These are phyloP conservation scores for Cryptoprocta ferox DNA, from an alignment of 2,797 vertebrate genomes.

Conservation along the genomic window DNA sequence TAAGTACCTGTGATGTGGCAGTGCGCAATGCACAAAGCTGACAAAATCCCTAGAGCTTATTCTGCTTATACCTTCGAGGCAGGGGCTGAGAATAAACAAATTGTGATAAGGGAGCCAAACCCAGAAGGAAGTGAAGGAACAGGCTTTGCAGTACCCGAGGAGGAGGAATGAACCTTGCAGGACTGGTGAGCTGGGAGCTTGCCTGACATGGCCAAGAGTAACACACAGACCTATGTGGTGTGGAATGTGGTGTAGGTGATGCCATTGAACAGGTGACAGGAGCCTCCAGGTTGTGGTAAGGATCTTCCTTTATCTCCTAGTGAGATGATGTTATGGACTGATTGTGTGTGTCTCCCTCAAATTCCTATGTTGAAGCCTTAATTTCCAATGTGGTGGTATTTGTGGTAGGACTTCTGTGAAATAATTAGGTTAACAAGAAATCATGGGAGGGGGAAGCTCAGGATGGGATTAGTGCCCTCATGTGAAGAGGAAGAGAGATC, in stretches of 20 bases:
- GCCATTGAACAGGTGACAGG: neutral
- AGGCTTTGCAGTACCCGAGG: neutral
- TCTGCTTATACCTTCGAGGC: neutral
- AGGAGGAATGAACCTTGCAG: neutral
- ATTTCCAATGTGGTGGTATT: neutral
- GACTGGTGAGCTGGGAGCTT: neutral
- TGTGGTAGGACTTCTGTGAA: neutral
- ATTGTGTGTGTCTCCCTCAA: neutral
- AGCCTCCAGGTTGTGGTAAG: accelerated
- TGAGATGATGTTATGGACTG: neutral
- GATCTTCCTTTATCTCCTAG: neutral
- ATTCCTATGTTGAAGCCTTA: neutral
- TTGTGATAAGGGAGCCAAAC: neutral
- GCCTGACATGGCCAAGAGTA: neutral
- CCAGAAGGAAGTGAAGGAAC: neutral
- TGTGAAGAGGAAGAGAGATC: neutral
- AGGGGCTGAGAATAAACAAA: neutral
- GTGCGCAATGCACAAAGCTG: neutral
- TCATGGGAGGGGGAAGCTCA: too few species aligned
- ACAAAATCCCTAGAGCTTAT: neutral
- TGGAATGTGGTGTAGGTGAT: neutral
- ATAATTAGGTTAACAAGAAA: neutral
- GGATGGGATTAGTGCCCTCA: neutral
- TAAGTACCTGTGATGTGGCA: neutral
- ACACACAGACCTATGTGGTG: too few species aligned